Percentiles rank a stretch among this genome's conserved stretches.
phyloP scores from a whole-genome alignment of 2,113 vertebrate genomes.

The Atherinomorus stipes region DNA sequence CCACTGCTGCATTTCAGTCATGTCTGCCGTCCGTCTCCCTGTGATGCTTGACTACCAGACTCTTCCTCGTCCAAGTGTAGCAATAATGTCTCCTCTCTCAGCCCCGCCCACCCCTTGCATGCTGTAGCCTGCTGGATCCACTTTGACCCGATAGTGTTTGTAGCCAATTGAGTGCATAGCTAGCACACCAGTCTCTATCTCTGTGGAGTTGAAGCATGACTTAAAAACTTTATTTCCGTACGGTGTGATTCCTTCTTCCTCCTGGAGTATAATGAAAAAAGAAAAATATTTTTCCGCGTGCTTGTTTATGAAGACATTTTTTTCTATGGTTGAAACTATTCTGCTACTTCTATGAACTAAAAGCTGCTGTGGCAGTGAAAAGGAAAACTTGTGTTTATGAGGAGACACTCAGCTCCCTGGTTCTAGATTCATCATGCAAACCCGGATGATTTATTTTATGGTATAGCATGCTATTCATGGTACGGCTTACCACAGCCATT shows the following conservation, averaged over 20 bases:
- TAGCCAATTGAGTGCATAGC: constrained; percentile 70
- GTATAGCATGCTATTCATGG: constrained; percentile 62
- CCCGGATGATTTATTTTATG: constrained; percentile 66
- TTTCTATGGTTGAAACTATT: constrained; percentile 62
- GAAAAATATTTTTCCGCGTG: constrained; percentile 20
- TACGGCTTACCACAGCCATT: constrained; percentile 60
- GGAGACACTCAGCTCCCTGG: constrained; percentile 56
- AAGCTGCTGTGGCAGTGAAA: constrained; percentile 58
- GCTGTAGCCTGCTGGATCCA: constrained; percentile 68
- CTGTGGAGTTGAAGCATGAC: constrained; percentile 74
- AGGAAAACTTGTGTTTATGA: constrained; percentile 42
- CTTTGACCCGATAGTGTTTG: constrained; percentile 71
- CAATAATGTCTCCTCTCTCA: constrained; percentile 76
- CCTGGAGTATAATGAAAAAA: constrained; percentile 15
- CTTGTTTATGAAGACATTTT: constrained; percentile 41
- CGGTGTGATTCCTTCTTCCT: constrained; percentile 60
- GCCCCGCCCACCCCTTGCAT: constrained; percentile 63
- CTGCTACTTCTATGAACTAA: constrained; percentile 70
- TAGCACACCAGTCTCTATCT: constrained; percentile 63
- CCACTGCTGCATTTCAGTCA: constrained; percentile 68
- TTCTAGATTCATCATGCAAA: constrained; percentile 55
- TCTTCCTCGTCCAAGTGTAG: constrained; percentile 81
- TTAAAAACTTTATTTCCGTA: constrained; percentile 66
- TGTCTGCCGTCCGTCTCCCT: constrained; percentile 68
- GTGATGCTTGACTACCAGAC: constrained; percentile 77